Conservation (phyloP, 1,140 invertebrate genomes). For the Drosophila takahashii region DNA sequence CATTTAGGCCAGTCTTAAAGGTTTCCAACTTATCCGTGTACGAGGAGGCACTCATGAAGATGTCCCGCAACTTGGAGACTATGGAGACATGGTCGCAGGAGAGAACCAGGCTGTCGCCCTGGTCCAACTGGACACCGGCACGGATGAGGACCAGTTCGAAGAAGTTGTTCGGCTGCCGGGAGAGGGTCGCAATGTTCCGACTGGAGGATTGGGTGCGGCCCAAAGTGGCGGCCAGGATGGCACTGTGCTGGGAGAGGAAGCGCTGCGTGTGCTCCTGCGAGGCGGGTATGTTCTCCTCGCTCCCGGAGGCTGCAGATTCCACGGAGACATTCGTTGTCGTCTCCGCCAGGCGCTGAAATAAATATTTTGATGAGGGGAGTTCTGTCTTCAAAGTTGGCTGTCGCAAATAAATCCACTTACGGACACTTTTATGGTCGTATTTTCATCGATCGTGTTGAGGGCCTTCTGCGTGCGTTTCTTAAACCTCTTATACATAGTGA, state of each 20-base stretch:
- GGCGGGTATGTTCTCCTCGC: constrained; percentile 78
- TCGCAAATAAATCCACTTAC: constrained; percentile 22
- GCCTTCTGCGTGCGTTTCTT: constrained; percentile 44
- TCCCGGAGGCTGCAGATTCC: constrained; percentile 31
- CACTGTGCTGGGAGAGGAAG: constrained; percentile 79
- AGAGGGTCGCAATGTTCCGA: constrained; percentile 27
- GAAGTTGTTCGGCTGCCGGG: constrained; percentile 77
- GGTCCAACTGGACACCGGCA: constrained; percentile 71
- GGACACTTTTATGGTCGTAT: constrained; percentile 70
- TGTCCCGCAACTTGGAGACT: constrained; percentile 69
- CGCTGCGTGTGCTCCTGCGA: constrained; percentile 81
- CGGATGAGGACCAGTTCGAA: constrained; percentile 76
- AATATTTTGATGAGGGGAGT: background rate
- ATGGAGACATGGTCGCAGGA: constrained; percentile 79
- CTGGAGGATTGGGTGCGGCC: constrained; percentile 71
- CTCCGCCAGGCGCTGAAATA: constrained; percentile 37
- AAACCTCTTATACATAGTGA: constrained; percentile 54
- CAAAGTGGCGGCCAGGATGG: constrained; percentile 65
- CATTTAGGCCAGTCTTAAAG: constrained; percentile 82
- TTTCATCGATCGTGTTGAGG: constrained; percentile 73
- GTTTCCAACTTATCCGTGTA: constrained; percentile 75
- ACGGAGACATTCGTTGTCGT: constrained; percentile 42
- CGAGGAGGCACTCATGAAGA: constrained; percentile 61
- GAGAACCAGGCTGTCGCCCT: constrained; percentile 68
- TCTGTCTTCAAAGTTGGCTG: background rate